Evolutionary conservation across 1,140 invertebrate species (phyloP), one percentile per base, ranked within the genome.

Genomic region (Bombus cullumanus): DNA sequence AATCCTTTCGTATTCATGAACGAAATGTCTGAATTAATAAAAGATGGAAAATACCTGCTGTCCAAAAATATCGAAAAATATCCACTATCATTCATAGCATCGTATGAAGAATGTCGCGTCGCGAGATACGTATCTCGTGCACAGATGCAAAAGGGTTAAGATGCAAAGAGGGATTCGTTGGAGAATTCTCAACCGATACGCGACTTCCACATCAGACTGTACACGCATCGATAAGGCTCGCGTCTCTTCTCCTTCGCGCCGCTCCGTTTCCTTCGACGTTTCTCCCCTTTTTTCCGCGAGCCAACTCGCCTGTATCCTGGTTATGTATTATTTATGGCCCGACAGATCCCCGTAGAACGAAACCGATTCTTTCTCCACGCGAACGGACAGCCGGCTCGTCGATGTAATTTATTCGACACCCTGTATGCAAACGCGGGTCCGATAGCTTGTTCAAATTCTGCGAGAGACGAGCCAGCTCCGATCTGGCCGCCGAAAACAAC

Each of bases 281-380:
- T 73, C 68, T 57, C 57, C 62, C 34, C 64, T 83, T 77, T 86
- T 72, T 37, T 34, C 47, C 57, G 59, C 79, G 31, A 69, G 72
- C 25, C 64, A 43, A 22, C 34, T 69, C 69, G 80, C 43, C 57
- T 37, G 73, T 78, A 78, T 79, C 41, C 69, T 41, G 43, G 78
- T 73, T 75, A 92, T 92, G 92, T 92, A 92, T 92, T 92, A 92
- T 92, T 92, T 92, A 92, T 92, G 88, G 83, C 86, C 62, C 83
- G 86, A 85, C 83, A 87, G 88, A 92, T 92, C 90, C 89, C 28
- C 72, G 80, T 47, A 37, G 68, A 87, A 83, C 74, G 80, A 79
- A 83, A 82, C 57, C 80, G 74, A 86, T 86, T 78, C 75, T 83
- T 86, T 66, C 64, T 15, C 64, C 81, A 25, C n/a, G 41, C 37